Evolutionary conservation across 2,888 invertebrate genomes (phyloP).

Genomic region (Pristionchus arcanus): DNA sequence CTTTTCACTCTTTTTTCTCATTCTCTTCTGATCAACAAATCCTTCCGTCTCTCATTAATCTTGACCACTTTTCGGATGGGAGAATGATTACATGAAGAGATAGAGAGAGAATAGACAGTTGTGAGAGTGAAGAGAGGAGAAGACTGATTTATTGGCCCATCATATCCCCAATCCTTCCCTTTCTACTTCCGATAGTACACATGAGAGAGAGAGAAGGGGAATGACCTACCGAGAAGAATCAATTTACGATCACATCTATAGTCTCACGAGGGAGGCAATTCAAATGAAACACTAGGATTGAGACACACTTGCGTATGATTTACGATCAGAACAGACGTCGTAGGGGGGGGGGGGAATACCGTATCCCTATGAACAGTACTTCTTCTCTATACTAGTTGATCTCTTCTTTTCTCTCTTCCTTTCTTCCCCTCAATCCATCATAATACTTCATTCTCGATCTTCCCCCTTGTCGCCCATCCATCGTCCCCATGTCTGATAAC

Average conservation of each 20-base stretch:
- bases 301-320: slow-evolving; percentile 29
- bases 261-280: not conserved
- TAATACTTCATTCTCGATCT: slow-evolving; percentile 51
- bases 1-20: slow-evolving; percentile 11
- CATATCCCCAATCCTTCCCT: slow-evolving; percentile 2
- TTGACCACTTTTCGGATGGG: slow-evolving; percentile 30
- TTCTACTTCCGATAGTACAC: slow-evolving; percentile 36
- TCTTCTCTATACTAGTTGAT: not conserved
- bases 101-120: slow-evolving; percentile 14
- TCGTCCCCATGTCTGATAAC: slow-evolving; percentile 42
- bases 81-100: slow-evolving; percentile 52
- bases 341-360: not conserved
- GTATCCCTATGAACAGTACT: slow-evolving; percentile 1
- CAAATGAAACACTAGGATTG: not conserved
- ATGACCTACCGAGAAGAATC: slow-evolving; percentile 44
- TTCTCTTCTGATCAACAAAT: slow-evolving; percentile 48
- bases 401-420: not conserved
- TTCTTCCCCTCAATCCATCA: slow-evolving; percentile 46
- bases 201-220: not conserved
- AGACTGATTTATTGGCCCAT: slow-evolving; percentile 45
- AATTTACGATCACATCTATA: not conserved
- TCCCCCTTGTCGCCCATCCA: slow-evolving; percentile 33
- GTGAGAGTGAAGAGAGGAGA: not conserved
- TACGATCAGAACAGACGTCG: not conserved
- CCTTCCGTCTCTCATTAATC: slow-evolving; percentile 39